These are phyloP conservation scores for Coleophora deauratella DNA, from an alignment of 2,888 invertebrate species.

Conservation along the genomic window DNA sequence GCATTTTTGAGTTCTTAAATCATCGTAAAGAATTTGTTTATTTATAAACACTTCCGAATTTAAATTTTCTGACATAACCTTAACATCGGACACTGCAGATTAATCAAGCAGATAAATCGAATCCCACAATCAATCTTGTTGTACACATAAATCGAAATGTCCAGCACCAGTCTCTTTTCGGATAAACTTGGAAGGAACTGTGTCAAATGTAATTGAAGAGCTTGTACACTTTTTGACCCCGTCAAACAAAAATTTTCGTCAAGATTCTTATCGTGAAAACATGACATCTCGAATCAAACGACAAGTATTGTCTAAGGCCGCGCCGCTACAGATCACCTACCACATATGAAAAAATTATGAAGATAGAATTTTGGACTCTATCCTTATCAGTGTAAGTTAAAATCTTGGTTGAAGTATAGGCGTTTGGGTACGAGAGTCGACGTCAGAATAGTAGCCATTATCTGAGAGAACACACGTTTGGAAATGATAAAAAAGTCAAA, in stretches of 20 bases:
- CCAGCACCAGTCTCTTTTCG: slow-evolving; percentile 13
- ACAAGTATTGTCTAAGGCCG: slow-evolving; percentile 60
- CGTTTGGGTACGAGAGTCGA: slow-evolving; percentile 31
- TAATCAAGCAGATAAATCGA: slow-evolving; percentile 40
- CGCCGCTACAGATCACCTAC: slow-evolving; percentile 34
- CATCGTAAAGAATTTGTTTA: not conserved
- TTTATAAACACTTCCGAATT: slow-evolving; percentile 19
- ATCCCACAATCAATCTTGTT: slow-evolving; percentile 33
- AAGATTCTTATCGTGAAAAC: slow-evolving; percentile 58
- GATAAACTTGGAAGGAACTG: slow-evolving; percentile 23
- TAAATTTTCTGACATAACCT: slow-evolving; percentile 10
- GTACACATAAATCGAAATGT: slow-evolving; percentile 28
- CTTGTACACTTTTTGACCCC: slow-evolving; percentile 61
- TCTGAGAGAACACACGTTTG: slow-evolving; percentile 63
- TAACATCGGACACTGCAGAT: slow-evolving; percentile 28
- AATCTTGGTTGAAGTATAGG: slow-evolving; percentile 13
- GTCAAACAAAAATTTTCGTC: slow-evolving; percentile 60
- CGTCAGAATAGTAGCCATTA: slow-evolving; percentile 62
- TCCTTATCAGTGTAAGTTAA: slow-evolving; percentile 8
- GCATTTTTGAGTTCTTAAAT: not conserved
- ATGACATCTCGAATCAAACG: slow-evolving; percentile 67
- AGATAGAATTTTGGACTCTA: slow-evolving; percentile 12
- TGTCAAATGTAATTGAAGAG: slow-evolving; percentile 66
- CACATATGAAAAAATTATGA: slow-evolving; percentile 16
- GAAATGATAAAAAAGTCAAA: slow-evolving; percentile 66